Conservation (phyloP, 1,140 invertebrate species). For the Brachionus rubens region DNA sequence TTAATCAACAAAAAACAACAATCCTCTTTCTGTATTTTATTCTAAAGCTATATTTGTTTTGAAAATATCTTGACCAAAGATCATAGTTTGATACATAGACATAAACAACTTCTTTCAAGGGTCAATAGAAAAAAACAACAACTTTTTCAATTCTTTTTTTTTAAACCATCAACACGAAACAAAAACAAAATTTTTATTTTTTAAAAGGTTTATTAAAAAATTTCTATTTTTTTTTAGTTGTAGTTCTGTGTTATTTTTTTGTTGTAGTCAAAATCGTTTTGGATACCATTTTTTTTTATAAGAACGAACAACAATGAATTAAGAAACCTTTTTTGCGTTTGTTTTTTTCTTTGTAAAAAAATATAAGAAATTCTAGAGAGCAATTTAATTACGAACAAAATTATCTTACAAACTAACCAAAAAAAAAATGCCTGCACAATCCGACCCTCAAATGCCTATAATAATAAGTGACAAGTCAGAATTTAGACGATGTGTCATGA, state of each 20-base stretch:
- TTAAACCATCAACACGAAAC: not conserved
- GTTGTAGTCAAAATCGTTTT: constrained; percentile 2
- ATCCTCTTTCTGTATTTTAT: no score
- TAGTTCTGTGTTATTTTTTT: not conserved
- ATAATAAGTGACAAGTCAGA: constrained; percentile 23
- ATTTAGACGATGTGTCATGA: constrained; percentile 27
- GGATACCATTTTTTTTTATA: not conserved
- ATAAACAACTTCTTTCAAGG: no score
- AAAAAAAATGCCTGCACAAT: not conserved
- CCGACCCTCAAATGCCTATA: not conserved
- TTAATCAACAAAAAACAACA: no score
- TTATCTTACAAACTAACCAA: not conserved
- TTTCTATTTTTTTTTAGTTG: not conserved
- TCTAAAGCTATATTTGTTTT: no score
- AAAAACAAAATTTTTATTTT: not conserved
- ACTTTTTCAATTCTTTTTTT: not conserved
- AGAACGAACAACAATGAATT: not conserved
- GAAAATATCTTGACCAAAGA: no score
- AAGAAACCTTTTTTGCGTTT: constrained; percentile 7
- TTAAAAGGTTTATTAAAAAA: constrained; percentile 18
- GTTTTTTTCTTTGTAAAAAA: not conserved
- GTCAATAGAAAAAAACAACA: not conserved
- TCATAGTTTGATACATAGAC: no score
- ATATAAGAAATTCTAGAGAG: not conserved
- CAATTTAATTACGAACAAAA: not conserved